Evolutionary conservation across 2,888 invertebrate genomes (phyloP), one percentile per base, ranked within the genome.

Genomic region (Diarsia brunnea): DNA sequence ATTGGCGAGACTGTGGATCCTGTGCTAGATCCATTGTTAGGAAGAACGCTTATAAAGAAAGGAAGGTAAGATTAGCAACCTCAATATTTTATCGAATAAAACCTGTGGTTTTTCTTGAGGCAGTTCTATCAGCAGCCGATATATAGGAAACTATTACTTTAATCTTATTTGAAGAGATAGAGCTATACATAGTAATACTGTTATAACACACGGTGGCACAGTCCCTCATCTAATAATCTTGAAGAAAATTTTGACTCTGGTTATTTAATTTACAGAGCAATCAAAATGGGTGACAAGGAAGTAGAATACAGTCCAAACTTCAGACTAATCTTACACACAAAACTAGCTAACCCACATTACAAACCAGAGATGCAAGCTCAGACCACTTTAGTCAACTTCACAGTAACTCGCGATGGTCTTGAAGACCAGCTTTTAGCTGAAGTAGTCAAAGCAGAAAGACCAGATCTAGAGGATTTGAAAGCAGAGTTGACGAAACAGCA

Each of bases 281-380:
- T 99, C 72, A 99, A 99, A 97, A 98, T 99, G 89, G 99, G 99
- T 0, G 99, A 99, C 94, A 99, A 99, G 93, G 99, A 99, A 96
- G 98, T 99, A 19, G 99, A 99, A 93, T 99, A 99, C 92, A 98
- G 99, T 95, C 96, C 98, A 8, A 97, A 97, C 75, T 99, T 99
- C 92, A 97, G 98, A 61, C 96, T 99, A 7, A 98, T 99, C 85
- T 95, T 99, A 38, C 99, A 99, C 90, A 99, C 99, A 0, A 99
- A 99, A 95, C 94, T 99, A 87, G 99, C 99, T 1, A 99, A 99
- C 96, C 99, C 99, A 19, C 99, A 99, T 96, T 99, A 99, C 93
- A 99, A 99, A 92, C 99, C 99, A 1, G 99, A 99, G 97, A 99
- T 99, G 98, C 99, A 99, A 95, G 99, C 99, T 21, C 99, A 99